A percentile compares a stretch with the other conserved stretches of the same genome.
phyloP scores from a whole-genome alignment of 1,140 invertebrate species.

The Drosophila prosaltans region DNA sequence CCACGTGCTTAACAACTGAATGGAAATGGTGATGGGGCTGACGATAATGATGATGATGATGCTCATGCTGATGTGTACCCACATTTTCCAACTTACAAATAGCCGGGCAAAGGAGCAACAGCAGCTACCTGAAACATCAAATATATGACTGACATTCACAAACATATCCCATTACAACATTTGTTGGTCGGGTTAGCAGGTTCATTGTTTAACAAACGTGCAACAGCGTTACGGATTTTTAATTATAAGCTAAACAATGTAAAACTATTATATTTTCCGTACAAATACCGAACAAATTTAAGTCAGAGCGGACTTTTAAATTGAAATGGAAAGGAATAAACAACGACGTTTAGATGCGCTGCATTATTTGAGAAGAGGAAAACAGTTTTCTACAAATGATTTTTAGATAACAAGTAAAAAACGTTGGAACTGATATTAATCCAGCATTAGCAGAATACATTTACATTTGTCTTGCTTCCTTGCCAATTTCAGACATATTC shows the following conservation, averaged over 20 bases:
- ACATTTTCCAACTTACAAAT: conserved; percentile 13
- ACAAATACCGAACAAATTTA: conserved; percentile 3
- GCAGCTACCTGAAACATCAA: conserved; percentile 11
- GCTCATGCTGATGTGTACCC: conserved; percentile 13
- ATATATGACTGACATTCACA: conserved; percentile 16
- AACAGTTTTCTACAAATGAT: too few relatives aligned
- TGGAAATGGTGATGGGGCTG: conserved; percentile 1
- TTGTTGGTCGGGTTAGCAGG: conserved; percentile 8
- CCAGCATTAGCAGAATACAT: too few relatives aligned
- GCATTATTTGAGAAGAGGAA: too few relatives aligned
- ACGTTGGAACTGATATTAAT: too few relatives aligned
- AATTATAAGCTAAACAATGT: conserved; percentile 35
- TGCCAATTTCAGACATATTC: not conserved
- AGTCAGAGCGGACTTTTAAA: not conserved
- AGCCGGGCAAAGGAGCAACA: conserved; percentile 7
- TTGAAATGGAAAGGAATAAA: not conserved
- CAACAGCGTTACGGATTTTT: conserved; percentile 32
- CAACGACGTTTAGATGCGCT: not conserved
- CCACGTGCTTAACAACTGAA: conserved; percentile 54
- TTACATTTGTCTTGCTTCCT: too few relatives aligned
- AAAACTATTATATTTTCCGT: not conserved
- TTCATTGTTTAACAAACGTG: conserved; percentile 50
- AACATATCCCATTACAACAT: conserved; percentile 21
- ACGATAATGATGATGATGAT: conserved; percentile 7
- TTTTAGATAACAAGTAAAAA: too few relatives aligned